Evolutionary conservation across 2,888 invertebrate genomes (phyloP).

Genomic region (Drosophila nr. fundita): DNA sequence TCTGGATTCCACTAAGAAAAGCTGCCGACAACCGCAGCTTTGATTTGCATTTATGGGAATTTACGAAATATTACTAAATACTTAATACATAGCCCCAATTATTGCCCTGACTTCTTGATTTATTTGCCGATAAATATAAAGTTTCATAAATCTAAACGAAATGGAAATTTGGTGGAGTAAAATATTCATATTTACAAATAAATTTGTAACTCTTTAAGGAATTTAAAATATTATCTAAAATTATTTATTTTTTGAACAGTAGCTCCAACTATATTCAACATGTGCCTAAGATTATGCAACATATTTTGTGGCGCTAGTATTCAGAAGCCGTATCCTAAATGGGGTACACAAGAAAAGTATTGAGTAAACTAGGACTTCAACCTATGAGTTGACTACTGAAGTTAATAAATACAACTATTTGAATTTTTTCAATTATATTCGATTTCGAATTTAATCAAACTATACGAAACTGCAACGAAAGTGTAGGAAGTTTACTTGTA

Average conservation of each 20-base stretch:
- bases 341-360: background rate
- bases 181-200: background rate
- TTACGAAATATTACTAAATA: slow-evolving; percentile 19
- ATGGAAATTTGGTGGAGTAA: background rate
- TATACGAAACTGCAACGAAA: background rate
- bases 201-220: background rate
- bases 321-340: background rate
- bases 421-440: background rate
- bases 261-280: background rate
- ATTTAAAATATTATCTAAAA: background rate
- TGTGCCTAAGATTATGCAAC: slow-evolving; percentile 38
- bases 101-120: slow-evolving; percentile 6
- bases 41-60: slow-evolving; percentile 46
- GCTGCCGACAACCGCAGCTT: slow-evolving; percentile 10
- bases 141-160: background rate
- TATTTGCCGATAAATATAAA: background rate
- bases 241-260: background rate
- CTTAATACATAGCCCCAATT: background rate
- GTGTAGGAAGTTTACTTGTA: background rate
- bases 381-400: background rate
- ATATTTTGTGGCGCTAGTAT: background rate
- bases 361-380: background rate
- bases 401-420: background rate
- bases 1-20: slow-evolving; percentile 40
- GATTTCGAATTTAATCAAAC: background rate